Evolutionary conservation across 2,888 invertebrate genomes (phyloP).

Genomic region (Drosophila monieri): DNA sequence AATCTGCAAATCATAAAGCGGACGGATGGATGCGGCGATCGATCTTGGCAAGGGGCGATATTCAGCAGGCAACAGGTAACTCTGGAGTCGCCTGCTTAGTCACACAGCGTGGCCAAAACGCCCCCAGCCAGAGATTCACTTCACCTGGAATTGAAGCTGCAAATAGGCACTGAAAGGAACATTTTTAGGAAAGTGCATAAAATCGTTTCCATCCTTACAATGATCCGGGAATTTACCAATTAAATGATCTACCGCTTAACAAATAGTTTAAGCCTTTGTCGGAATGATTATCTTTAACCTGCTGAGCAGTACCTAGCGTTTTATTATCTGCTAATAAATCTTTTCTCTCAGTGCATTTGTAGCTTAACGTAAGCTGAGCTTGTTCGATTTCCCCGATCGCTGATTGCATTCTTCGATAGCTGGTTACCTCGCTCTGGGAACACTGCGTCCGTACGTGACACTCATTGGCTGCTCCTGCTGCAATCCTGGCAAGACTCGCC

Average conservation of each 20-base stretch:
- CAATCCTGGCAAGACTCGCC: conserved; percentile 32
- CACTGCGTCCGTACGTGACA: conserved; percentile 70
- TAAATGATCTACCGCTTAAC: too few species aligned
- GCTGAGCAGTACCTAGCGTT: neutral
- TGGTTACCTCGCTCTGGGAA: conserved; percentile 28
- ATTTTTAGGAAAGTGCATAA: neutral
- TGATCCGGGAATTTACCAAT: too few species aligned
- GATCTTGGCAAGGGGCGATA: conserved; percentile 56
- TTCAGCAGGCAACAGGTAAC: conserved; percentile 44
- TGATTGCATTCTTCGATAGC: conserved; percentile 75
- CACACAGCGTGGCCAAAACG: conserved; percentile 67
- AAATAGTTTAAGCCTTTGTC: too few species aligned
- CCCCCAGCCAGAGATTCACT: conserved; percentile 55
- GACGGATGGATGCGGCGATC: conserved; percentile 58
- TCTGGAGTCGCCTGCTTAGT: conserved; percentile 64
- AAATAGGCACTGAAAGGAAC: conserved; percentile 10
- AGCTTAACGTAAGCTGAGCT: conserved; percentile 48
- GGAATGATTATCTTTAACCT: too few species aligned
- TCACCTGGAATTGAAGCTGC: conserved; percentile 15
- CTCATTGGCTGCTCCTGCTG: conserved; percentile 49
- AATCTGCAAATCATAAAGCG: conserved; percentile 76
- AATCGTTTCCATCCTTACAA: too few species aligned
- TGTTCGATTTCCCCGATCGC: conserved; percentile 71
- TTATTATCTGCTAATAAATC: neutral
- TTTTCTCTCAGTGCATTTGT: conserved; percentile 16